phyloP scores from a whole-genome alignment of 2,797 vertebrate genomes.

The Takifugu rubripes region DNA sequence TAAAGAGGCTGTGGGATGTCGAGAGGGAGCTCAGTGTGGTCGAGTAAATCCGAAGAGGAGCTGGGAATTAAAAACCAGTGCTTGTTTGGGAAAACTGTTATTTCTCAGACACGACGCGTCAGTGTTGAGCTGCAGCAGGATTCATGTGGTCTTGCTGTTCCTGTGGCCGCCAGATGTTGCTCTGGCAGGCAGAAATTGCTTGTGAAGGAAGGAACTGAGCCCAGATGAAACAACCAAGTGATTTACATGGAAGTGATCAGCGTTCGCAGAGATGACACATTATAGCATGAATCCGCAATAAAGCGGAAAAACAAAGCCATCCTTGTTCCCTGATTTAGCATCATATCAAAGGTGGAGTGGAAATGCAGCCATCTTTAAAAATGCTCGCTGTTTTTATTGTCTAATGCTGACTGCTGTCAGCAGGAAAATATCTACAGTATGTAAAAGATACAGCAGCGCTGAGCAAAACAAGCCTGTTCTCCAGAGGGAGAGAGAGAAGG shows the following conservation, averaged over 20 bases:
- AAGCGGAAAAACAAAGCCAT: neutral
- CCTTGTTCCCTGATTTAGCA: conserved; percentile 13
- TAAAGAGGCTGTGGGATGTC: conserved; percentile 33
- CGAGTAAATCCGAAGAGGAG: conserved; percentile 33
- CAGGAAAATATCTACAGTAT: conserved; percentile 61
- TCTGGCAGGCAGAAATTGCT: neutral
- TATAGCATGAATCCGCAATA: neutral
- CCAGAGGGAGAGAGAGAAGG: conserved; percentile 48
- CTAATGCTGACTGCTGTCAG: conserved; percentile 57
- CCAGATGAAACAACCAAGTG: neutral
- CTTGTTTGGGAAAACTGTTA: conserved; percentile 22
- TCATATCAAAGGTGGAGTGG: conserved; percentile 15
- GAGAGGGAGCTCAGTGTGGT: conserved; percentile 24
- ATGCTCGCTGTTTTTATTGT: conserved; percentile 34
- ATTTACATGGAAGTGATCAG: neutral
- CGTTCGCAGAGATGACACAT: neutral
- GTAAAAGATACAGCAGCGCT: conserved; percentile 65
- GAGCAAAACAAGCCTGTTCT: conserved; percentile 62
- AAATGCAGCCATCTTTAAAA: conserved; percentile 24
- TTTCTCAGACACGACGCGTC: conserved; percentile 25
- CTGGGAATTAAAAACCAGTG: conserved; percentile 3
- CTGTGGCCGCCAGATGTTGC: neutral
- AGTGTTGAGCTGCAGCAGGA: neutral
- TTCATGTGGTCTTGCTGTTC: neutral
- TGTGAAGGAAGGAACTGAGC: neutral